These are phyloP conservation scores for Eurystomus gularis DNA, from an alignment of 2,113 vertebrate genomes.

Conservation along the genomic window DNA sequence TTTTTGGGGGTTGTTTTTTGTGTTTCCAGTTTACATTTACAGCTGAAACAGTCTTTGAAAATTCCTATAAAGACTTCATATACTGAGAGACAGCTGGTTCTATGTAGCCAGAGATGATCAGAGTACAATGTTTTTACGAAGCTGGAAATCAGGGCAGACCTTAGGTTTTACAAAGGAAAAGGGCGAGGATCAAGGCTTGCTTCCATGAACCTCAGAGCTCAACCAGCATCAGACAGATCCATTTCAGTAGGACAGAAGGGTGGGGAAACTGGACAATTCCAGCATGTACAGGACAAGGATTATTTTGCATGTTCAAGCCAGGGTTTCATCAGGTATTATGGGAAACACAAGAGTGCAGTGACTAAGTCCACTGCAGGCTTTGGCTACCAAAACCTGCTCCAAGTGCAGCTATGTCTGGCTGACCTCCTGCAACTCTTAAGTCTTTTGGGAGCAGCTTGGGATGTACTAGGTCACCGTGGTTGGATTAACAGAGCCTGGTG, in stretches of 20 bases:
- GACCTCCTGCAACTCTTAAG: rapidly evolving
- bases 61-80: constrained; percentile 28
- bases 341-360: neutral
- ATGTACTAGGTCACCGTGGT: rapidly evolving
- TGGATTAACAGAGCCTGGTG: neutral
- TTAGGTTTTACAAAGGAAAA: neutral
- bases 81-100: constrained; percentile 53
- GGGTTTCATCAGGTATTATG: rapidly evolving
- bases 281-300: neutral
- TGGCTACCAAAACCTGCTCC: neutral
- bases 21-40: constrained; percentile 43
- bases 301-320: neutral
- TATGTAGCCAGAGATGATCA: neutral
- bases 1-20: neutral
- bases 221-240: neutral
- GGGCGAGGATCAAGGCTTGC: neutral
- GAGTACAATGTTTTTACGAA: constrained; percentile 1
- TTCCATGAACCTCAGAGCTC: neutral
- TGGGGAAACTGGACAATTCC: neutral
- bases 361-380: neutral
- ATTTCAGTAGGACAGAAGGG: neutral
- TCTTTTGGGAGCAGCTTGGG: neutral
- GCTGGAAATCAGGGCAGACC: constrained; percentile 48
- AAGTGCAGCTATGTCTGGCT: neutral
- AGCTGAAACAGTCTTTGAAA: constrained; percentile 60